Evolutionary conservation across 2,113 vertebrate genomes (phyloP).

Genomic region (Corythoichthys haematopterus): DNA sequence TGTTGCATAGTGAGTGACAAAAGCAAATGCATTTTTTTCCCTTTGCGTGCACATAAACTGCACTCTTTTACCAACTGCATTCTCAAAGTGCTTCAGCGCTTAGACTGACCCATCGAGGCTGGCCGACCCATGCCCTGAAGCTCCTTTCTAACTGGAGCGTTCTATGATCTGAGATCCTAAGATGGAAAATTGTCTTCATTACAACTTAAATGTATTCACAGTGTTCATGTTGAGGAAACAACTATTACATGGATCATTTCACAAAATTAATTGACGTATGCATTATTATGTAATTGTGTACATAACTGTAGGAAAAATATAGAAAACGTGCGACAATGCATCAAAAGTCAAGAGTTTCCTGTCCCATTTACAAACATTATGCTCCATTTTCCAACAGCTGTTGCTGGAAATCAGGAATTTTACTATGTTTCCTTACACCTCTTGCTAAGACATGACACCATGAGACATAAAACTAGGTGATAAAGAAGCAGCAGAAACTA

Average conservation of each 20-base stretch:
- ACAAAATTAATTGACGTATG: neutral
- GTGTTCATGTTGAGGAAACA: neutral
- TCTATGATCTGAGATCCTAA: constrained; percentile 22
- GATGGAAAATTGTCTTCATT: constrained; percentile 1
- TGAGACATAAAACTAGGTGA: too few species aligned
- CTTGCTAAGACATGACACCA: too few species aligned
- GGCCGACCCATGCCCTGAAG: constrained; percentile 27
- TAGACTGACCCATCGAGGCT: constrained; percentile 7
- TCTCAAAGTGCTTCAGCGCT: constrained; percentile 11
- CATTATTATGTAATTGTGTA: neutral
- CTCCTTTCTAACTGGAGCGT: constrained; percentile 39
- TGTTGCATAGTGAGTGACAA: neutral
- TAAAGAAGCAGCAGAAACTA: too few species aligned
- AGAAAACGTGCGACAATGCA: too few species aligned
- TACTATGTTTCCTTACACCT: too few species aligned
- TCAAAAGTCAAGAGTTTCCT: too few species aligned
- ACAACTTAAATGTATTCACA: constrained; percentile 10
- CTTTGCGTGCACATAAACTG: neutral
- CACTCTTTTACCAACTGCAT: neutral
- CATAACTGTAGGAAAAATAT: neutral
- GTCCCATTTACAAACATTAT: too few species aligned
- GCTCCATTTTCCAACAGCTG: too few species aligned
- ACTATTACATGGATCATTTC: neutral
- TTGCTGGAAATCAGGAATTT: too few species aligned
- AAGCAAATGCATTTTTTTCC: neutral